Percentiles rank a stretch among this genome's conserved stretches.
These are phyloP conservation scores for Antigone vipio DNA, from an alignment of 2,113 vertebrate genomes.

Conservation along the genomic window DNA sequence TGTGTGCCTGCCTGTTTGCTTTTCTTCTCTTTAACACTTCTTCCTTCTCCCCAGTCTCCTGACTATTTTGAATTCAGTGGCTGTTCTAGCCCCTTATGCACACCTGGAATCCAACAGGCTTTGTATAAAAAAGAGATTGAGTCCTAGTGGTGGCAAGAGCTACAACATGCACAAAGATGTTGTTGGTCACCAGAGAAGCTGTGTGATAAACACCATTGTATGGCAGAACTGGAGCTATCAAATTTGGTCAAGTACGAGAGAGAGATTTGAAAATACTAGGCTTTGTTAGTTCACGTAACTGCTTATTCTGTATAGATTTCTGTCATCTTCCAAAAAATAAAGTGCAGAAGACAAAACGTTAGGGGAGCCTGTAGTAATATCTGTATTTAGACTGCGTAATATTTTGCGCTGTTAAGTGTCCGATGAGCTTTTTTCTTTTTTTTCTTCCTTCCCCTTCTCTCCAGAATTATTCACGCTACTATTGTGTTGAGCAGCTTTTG, in stretches of 20 bases:
- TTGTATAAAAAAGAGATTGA: background rate
- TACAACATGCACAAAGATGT: background rate
- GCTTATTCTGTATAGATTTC: background rate
- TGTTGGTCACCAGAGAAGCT: background rate
- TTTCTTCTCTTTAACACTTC: background rate
- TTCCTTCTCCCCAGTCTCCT: background rate
- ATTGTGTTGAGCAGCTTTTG: background rate
- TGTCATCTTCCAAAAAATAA: background rate
- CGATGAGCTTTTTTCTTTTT: background rate
- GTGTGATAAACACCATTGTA: background rate
- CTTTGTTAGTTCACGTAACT: background rate
- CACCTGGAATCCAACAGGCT: background rate
- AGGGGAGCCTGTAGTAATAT: background rate
- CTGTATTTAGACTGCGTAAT: background rate
- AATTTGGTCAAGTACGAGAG: background rate
- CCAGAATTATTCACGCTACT: background rate
- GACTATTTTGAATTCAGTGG: background rate
- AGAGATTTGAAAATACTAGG: background rate
- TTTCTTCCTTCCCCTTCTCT: rapidly evolving
- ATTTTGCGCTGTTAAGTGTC: background rate
- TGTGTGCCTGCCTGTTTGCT: background rate
- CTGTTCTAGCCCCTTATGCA: background rate
- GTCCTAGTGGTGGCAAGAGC: background rate
- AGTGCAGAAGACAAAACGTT: background rate
- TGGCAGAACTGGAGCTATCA: background rate